A percentile compares a stretch with the other conserved stretches of the same genome.
These are phyloP conservation scores for Peromyscus polionotus DNA, from an alignment of 2,113 vertebrate species.

Conservation along the genomic window DNA sequence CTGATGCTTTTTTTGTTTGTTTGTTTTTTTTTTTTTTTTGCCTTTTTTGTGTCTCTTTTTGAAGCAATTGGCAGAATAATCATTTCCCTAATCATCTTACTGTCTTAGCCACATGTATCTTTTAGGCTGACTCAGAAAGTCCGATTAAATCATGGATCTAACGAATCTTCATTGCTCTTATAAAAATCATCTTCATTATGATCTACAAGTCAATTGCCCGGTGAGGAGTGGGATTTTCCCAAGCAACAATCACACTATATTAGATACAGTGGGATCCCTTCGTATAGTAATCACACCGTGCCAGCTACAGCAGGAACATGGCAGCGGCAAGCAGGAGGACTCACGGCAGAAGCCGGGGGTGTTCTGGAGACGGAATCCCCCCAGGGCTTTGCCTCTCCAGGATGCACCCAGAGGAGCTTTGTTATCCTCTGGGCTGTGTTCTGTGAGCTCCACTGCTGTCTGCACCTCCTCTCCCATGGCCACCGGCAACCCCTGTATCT, in stretches of 20 bases:
- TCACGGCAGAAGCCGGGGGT: too few relatives aligned
- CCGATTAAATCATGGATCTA: background rate
- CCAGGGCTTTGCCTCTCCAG: background rate
- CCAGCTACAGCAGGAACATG: background rate
- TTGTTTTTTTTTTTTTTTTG: too few relatives aligned
- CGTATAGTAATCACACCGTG: background rate
- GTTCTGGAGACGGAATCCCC: background rate
- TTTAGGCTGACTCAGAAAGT: background rate
- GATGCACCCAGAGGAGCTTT: background rate
- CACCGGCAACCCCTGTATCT: fast-evolving
- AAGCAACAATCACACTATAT: background rate
- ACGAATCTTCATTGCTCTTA: background rate
- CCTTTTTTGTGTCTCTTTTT: background rate
- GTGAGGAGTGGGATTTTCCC: background rate
- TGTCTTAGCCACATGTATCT: background rate
- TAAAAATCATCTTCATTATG: background rate
- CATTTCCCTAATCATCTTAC: background rate
- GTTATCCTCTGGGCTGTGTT: background rate
- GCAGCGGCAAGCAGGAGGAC: too few relatives aligned
- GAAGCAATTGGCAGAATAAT: background rate
- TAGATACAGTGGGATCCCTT: background rate
- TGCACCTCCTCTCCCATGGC: background rate
- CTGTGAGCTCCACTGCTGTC: background rate
- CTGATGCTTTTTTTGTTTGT: background rate
- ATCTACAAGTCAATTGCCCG: background rate